A percentile compares a stretch with the other conserved stretches of the same genome.
Conservation (phyloP, 2,888 invertebrate genomes). For the Ecdyonurus torrentis region DNA sequence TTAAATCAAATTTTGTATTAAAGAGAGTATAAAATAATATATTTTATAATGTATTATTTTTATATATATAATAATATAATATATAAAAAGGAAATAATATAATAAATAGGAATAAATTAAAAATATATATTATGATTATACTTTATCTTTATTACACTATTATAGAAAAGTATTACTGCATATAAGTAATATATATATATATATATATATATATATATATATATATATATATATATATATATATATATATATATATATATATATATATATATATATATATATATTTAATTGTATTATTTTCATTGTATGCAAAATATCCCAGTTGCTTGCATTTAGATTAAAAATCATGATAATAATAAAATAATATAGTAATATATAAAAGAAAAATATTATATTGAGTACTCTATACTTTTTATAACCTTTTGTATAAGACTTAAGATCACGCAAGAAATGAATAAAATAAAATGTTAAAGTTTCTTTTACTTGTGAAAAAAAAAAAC, state of each 20-base stretch:
- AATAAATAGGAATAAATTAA: too few species aligned
- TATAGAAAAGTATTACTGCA: too few species aligned
- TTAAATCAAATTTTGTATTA: too few species aligned
- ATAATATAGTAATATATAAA: background rate
- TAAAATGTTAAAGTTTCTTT: too few species aligned
- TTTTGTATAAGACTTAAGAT: background rate
- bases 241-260: too few species aligned
- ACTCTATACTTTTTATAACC: background rate
- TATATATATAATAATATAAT: background rate
- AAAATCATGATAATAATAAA: background rate
- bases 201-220: too few species aligned
- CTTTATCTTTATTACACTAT: too few species aligned
- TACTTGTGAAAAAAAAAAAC: background rate
- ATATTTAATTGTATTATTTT: background rate
- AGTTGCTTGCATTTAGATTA: background rate
- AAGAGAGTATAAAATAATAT: too few species aligned
- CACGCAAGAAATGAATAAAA: background rate
- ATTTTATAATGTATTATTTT: too few species aligned
- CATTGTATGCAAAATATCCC: background rate
- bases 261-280: background rate
- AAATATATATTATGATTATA: too few species aligned
- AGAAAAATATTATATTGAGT: background rate
- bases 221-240: too few species aligned
- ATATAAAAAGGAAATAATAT: background rate
- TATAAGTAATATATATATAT: too few species aligned